Conservation (phyloP, 2,888 invertebrate species). For the Blera fallax region DNA sequence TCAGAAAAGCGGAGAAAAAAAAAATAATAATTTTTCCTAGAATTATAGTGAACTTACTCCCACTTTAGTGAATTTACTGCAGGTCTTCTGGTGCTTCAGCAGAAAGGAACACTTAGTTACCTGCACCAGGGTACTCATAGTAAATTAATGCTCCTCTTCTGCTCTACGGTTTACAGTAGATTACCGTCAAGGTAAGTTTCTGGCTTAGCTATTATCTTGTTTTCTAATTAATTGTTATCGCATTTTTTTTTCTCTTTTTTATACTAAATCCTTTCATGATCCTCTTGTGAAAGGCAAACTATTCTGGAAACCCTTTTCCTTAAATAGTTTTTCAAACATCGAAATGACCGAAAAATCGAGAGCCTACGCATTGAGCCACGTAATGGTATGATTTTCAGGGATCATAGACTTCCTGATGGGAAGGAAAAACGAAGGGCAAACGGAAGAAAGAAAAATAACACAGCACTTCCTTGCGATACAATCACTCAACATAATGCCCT, state of each 20-base stretch:
- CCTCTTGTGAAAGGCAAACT: neutral
- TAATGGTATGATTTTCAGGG: constrained; percentile 52
- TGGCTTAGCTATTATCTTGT: neutral
- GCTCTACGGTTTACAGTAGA: constrained; percentile 9
- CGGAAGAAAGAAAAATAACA: neutral
- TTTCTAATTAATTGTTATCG: constrained; percentile 16
- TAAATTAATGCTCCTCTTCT: constrained; percentile 27
- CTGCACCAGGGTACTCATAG: constrained; percentile 8
- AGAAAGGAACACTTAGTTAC: constrained; percentile 10
- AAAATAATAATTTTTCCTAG: neutral
- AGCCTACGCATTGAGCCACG: constrained; percentile 42
- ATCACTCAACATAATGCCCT: constrained; percentile 70
- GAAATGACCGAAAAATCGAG: neutral
- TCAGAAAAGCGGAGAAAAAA: neutral
- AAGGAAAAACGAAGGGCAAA: constrained; percentile 39
- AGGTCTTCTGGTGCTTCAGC: constrained; percentile 10
- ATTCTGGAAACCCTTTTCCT: neutral
- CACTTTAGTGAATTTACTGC: neutral
- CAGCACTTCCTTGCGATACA: constrained; percentile 55
- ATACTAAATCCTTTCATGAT: neutral
- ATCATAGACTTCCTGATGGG: constrained; percentile 48
- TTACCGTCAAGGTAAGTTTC: constrained; percentile 5
- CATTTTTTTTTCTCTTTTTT: neutral
- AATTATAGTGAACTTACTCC: neutral
- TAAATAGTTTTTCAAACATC: constrained; percentile 4